Evolutionary conservation across 2,888 invertebrate species (phyloP).

Genomic region (Drosophila leonis): DNA sequence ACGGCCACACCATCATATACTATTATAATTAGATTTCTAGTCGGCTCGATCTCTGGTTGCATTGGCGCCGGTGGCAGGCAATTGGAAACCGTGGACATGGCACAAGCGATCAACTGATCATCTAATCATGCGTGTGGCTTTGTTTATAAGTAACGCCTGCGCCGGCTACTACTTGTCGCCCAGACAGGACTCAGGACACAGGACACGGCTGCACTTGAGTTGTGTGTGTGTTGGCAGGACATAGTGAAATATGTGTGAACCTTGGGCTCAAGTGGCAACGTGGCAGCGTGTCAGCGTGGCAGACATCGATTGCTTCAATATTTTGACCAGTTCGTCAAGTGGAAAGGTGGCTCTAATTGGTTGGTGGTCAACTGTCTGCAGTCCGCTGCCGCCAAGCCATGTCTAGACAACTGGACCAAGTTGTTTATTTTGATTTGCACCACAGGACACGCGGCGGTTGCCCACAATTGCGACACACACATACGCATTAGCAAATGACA

Average conservation of each 20-base stretch:
- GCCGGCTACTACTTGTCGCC: conserved; percentile 46
- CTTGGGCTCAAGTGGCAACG: conserved; percentile 50
- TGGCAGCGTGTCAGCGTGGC: conserved; percentile 36
- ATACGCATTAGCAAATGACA: conserved; percentile 44
- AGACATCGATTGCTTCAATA: conserved; percentile 57
- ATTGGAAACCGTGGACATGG: conserved; percentile 57
- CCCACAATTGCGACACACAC: conserved; percentile 42
- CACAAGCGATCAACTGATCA: conserved; percentile 47
- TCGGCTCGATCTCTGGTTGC: background rate
- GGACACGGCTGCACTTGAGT: conserved; percentile 59
- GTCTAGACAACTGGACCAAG: conserved; percentile 60
- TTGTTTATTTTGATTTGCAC: conserved; percentile 69
- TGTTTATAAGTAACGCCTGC: conserved; percentile 74
- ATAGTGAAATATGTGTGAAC: conserved; percentile 74
- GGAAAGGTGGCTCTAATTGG: conserved; percentile 47
- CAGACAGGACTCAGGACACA: conserved; percentile 40
- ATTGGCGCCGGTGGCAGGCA: conserved; percentile 52
- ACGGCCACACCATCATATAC: background rate
- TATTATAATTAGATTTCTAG: background rate
- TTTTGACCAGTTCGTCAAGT: conserved; percentile 61
- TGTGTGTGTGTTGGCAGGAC: conserved; percentile 55
- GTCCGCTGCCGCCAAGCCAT: conserved; percentile 30
- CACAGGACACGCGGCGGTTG: conserved; percentile 55
- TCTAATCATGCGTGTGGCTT: conserved; percentile 67
- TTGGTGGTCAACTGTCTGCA: conserved; percentile 41